Percentiles rank a stretch among this genome's conserved stretches.
phyloP scores from a whole-genome alignment of 2,113 vertebrate species.

The Hystrix cristata region DNA sequence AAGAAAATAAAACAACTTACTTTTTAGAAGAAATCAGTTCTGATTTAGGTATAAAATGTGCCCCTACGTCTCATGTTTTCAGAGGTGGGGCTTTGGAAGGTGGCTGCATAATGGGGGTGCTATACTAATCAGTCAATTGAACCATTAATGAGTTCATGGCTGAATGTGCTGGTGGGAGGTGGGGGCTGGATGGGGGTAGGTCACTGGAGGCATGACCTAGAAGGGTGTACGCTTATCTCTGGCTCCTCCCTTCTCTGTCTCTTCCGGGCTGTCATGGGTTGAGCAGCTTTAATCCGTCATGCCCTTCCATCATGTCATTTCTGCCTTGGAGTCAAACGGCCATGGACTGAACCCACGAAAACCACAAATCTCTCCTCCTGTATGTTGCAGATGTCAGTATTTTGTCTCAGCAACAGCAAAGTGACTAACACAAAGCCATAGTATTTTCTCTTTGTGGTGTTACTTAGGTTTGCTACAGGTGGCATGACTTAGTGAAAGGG shows the following conservation, averaged over 20 bases:
- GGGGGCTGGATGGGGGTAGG: background rate
- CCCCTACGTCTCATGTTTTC: background rate
- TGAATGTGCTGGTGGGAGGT: background rate
- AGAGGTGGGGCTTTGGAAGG: background rate
- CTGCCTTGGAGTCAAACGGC: background rate
- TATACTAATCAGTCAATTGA: background rate
- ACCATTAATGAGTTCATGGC: background rate
- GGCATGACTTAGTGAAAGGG: background rate
- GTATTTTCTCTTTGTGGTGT: background rate
- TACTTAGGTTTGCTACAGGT: background rate
- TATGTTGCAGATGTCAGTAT: background rate
- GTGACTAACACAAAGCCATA: background rate
- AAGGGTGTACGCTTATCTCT: background rate
- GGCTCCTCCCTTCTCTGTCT: background rate
- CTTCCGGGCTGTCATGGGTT: background rate
- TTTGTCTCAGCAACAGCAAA: background rate
- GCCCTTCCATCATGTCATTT: background rate
- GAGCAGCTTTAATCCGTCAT: background rate
- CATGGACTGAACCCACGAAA: background rate
- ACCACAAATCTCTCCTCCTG: background rate
- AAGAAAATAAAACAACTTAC: background rate
- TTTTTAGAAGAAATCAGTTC: background rate
- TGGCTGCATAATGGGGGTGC: background rate
- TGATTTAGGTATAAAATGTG: background rate
- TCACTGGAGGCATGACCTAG: background rate